Evolutionary conservation across 2,888 invertebrate genomes (phyloP), one percentile per base, ranked within the genome.

Genomic region (Acleris cristana): DNA sequence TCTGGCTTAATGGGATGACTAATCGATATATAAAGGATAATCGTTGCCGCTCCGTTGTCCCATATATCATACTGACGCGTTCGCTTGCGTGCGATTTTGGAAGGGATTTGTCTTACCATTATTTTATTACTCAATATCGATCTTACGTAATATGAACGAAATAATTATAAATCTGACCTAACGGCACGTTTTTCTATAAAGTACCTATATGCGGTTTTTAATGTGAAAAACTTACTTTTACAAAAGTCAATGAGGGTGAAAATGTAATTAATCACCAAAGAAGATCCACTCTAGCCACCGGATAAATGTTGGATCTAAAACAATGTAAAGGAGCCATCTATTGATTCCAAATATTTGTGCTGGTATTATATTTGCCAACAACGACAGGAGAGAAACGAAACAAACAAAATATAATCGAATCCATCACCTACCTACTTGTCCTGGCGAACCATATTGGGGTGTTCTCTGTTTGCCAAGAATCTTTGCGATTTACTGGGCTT

Each of bases 1-100:
- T 67, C 49, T 57, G 57, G 57, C 62, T 48, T 40, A 53, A 58
- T 63, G 19, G 62, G 40, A 49, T 63, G 67, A 63, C 53, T 67
- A 67, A 67, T 67, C 63, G 62, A 67, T 63, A 62, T 54, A 26
- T 56, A 58, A 63, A 67, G 63, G 67, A 67, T 67, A 67, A 67
- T 63, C 57, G 53, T 56, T 34, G 26, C 58, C 53, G 64, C 52
- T 58, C 21, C 52, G 52, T 19, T 7, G n/a, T 19, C 52, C 58
- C 67, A 63, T 67, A 67, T 58, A 67, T 67, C 67, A 67, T 58
- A 48, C 26, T 58, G 62, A 54, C 67, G 67, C 52, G 58, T 48
- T 58, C 57, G 48, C 44, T 49, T 49, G 40, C 26, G 57, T 64
- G 56, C n/a, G 16, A 45, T 53, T 19, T 26, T 26, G 44, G 56